These are phyloP conservation scores for Andrena chrysosceles DNA, from an alignment of 2,888 invertebrate species.

Conservation along the genomic window DNA sequence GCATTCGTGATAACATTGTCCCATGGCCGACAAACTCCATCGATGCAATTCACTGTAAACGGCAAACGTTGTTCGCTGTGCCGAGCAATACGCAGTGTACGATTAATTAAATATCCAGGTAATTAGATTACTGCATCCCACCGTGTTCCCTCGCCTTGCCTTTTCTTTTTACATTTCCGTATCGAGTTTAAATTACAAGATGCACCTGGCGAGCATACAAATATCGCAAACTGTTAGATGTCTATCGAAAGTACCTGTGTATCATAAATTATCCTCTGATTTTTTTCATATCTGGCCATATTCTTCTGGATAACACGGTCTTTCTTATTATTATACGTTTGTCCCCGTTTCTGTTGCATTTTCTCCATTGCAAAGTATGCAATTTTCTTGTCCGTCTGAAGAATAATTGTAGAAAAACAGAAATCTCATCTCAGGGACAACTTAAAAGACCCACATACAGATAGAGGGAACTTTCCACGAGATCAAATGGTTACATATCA, in stretches of 20 bases:
- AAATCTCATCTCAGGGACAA: no score
- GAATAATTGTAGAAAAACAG: no score
- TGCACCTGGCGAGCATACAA: background rate
- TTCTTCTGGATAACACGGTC: no score
- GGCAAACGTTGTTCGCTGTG: constrained; percentile 7
- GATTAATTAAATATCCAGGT: constrained; percentile 38
- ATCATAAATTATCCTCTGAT: background rate
- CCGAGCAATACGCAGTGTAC: background rate
- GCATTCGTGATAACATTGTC: background rate
- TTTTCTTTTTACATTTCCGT: background rate
- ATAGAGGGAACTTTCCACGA: no score
- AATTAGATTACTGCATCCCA: constrained; percentile 5
- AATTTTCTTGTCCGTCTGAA: no score
- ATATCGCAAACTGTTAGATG: background rate
- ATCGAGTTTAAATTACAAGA: constrained; percentile 1
- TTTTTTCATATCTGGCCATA: no score
- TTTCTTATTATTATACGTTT: no score
- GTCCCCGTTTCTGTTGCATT: no score
- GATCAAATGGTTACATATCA: no score
- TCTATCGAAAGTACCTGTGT: background rate
- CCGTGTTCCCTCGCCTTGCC: background rate
- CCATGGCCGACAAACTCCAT: background rate
- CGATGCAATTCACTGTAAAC: background rate
- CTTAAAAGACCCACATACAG: no score
- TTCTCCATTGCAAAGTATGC: no score